phyloP scores from a whole-genome alignment of 1,140 invertebrate genomes.

The Formica selysi region DNA sequence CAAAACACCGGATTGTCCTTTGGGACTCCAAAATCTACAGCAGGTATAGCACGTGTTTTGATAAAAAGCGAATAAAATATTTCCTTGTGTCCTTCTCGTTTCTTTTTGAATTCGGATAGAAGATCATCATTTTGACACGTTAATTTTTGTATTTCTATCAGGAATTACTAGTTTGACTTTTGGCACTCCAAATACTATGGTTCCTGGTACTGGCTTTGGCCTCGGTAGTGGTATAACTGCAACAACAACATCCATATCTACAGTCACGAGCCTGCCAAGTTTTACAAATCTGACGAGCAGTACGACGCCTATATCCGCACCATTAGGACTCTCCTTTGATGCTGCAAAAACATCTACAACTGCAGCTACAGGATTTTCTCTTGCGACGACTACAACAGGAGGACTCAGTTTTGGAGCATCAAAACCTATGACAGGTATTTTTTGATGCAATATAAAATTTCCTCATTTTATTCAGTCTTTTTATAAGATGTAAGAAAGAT shows the following conservation, averaged over 20 bases:
- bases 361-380: constrained; percentile 75
- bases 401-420: constrained; percentile 59
- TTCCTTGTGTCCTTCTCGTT: neutral
- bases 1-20: constrained; percentile 66
- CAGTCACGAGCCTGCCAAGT: constrained; percentile 13
- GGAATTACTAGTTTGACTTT: constrained; percentile 50
- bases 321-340: constrained; percentile 8
- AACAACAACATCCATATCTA: constrained; percentile 52
- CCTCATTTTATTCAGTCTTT: neutral
- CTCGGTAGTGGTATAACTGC: constrained; percentile 76
- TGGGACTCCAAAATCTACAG: constrained; percentile 46
- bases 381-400: constrained; percentile 60
- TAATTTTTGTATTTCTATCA: neutral
- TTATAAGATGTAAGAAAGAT: neutral
- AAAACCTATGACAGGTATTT: constrained; percentile 57
- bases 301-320: too few relatives aligned
- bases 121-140: neutral
- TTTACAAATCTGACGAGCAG: constrained; percentile 41
- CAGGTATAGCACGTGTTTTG: neutral
- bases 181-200: constrained; percentile 64
- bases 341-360: constrained; percentile 69
- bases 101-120: neutral
- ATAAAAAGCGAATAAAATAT: neutral
- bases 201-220: constrained; percentile 72
- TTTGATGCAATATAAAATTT: too few relatives aligned